Conservation (phyloP, 2,888 invertebrate species). For the Xestia sexstrigata region DNA sequence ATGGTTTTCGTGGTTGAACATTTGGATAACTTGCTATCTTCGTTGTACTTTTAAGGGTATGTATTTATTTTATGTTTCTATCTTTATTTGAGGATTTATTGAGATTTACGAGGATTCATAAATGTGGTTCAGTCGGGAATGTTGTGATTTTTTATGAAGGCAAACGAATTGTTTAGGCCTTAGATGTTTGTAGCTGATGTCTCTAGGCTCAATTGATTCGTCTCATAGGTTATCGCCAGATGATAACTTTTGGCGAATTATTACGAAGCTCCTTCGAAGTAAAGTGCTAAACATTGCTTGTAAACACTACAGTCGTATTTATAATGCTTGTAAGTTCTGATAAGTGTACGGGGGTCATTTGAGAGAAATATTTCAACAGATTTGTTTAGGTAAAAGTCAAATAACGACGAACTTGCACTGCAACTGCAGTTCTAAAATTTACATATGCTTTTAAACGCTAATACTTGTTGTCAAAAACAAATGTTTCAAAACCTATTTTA, state of each 20-base stretch:
- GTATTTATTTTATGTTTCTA: slow-evolving; percentile 87
- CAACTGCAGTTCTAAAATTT: slow-evolving; percentile 40
- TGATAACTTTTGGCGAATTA: slow-evolving; percentile 79
- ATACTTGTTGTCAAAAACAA: not conserved
- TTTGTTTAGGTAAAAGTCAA: slow-evolving; percentile 35
- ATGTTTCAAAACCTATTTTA: not conserved
- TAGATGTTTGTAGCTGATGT: slow-evolving; percentile 47
- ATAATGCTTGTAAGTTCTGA: slow-evolving; percentile 4
- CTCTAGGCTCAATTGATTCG: slow-evolving; percentile 59
- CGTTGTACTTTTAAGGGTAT: slow-evolving; percentile 87
- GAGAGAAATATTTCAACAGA: slow-evolving; percentile 17
- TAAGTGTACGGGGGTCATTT: slow-evolving; percentile 19
- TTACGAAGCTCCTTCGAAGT: slow-evolving; percentile 53
- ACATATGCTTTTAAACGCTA: not conserved
- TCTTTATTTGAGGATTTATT: slow-evolving; percentile 74
- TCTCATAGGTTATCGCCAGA: slow-evolving; percentile 83
- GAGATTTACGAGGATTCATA: slow-evolving; percentile 61
- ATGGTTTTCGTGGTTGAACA: slow-evolving; percentile 87
- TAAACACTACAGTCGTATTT: slow-evolving; percentile 16
- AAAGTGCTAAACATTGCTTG: slow-evolving; percentile 38
- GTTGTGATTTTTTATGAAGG: slow-evolving; percentile 31
- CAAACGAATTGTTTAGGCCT: slow-evolving; percentile 33
- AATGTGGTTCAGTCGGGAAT: slow-evolving; percentile 45
- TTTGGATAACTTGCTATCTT: slow-evolving; percentile 83
- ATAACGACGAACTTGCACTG: slow-evolving; percentile 11